Conservation (phyloP, 2,113 vertebrate species). For the Sinocyclocheilus rhinocerous region DNA sequence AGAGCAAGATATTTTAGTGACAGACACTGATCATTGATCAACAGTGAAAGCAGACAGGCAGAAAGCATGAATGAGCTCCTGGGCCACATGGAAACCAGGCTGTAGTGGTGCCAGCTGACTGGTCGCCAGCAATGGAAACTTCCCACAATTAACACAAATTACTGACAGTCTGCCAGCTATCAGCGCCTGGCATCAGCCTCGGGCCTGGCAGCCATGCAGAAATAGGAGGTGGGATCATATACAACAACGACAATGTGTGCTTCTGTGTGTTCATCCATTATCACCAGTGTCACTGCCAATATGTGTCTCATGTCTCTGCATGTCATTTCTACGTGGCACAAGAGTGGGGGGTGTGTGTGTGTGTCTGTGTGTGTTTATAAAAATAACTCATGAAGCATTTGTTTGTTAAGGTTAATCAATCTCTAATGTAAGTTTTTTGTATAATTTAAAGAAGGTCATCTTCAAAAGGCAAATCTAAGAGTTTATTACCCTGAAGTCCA, state of each 20-base stretch:
- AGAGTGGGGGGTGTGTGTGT: background rate
- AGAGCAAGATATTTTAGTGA: background rate
- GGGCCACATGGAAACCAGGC: slow-evolving; percentile 27
- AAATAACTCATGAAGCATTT: background rate
- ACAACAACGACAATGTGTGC: slow-evolving; percentile 44
- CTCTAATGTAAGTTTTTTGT: background rate
- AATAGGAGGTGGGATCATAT: slow-evolving; percentile 29
- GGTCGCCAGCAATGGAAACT: slow-evolving; percentile 53
- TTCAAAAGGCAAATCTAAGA: background rate
- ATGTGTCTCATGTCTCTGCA: slow-evolving; percentile 12
- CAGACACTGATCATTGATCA: background rate
- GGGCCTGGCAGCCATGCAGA: slow-evolving; percentile 47
- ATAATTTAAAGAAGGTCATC: background rate
- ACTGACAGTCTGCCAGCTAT: slow-evolving; percentile 57
- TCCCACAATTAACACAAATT: slow-evolving; percentile 61
- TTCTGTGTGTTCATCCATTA: slow-evolving; percentile 38
- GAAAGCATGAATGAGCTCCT: slow-evolving; percentile 39
- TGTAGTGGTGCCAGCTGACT: slow-evolving; percentile 46
- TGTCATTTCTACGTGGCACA: slow-evolving; percentile 21
- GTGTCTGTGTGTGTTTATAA: background rate
- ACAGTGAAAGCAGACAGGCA: slow-evolving; percentile 17
- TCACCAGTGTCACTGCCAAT: slow-evolving; percentile 41
- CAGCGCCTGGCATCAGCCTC: slow-evolving; percentile 57
- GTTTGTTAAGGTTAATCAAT: background rate
- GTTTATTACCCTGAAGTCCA: background rate